Conservation (phyloP, 2,113 vertebrate genomes). For the Ardeotis arabs region DNA sequence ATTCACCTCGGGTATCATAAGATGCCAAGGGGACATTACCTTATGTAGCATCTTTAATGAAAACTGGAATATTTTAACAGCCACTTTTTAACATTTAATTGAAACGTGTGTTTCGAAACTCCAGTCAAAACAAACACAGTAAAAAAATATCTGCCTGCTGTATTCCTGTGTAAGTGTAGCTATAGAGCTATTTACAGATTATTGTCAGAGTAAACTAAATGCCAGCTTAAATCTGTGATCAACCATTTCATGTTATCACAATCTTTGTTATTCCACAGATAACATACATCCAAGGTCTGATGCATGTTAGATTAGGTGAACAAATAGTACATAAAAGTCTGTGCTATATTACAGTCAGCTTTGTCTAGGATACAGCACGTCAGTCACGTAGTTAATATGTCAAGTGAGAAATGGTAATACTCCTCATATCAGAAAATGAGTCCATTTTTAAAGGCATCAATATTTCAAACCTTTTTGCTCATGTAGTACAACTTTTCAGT, state of each 20-base stretch:
- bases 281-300: slow-evolving; percentile 62
- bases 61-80: slow-evolving; percentile 40
- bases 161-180: neutral
- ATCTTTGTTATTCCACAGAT: slow-evolving; percentile 70
- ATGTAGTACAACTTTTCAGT: slow-evolving; percentile 73
- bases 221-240: slow-evolving; percentile 77
- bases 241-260: slow-evolving; percentile 62
- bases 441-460: slow-evolving; percentile 72
- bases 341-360: slow-evolving; percentile 60
- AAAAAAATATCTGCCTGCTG: slow-evolving; percentile 39
- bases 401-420: slow-evolving; percentile 69
- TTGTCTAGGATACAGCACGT: slow-evolving; percentile 61
- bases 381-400: slow-evolving; percentile 69
- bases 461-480: slow-evolving; percentile 77
- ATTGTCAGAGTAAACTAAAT: slow-evolving; percentile 72
- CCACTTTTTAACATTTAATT: slow-evolving; percentile 33
- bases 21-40: neutral
- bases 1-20: neutral
- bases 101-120: slow-evolving; percentile 48
- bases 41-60: slow-evolving; percentile 14
- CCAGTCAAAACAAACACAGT: slow-evolving; percentile 46
- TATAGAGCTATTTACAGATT: slow-evolving; percentile 68
- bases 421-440: slow-evolving; percentile 64
- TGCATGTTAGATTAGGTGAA: slow-evolving; percentile 74
- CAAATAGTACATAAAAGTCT: slow-evolving; percentile 64